Evolutionary conservation across 2,113 vertebrate genomes (phyloP).

Genomic region (Isurus oxyrinchus): DNA sequence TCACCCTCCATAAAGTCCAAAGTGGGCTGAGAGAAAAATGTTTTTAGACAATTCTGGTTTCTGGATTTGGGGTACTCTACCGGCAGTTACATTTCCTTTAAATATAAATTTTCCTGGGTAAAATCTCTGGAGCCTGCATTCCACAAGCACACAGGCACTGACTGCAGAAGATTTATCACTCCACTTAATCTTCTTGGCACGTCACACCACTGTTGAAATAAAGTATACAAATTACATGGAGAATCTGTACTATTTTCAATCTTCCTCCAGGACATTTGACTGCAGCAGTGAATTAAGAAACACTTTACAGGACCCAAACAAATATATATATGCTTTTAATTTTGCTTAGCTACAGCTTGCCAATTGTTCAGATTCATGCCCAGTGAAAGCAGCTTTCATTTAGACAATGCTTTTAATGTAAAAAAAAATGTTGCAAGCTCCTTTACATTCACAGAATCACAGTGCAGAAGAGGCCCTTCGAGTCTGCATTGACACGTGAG

Average conservation of each 20-base stretch:
- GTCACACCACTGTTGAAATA: neutral
- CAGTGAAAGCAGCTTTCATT: neutral
- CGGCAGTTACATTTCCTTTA: neutral
- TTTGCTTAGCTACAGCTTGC: neutral
- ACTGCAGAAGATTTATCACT: neutral
- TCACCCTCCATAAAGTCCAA: too few relatives aligned
- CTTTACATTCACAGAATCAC: neutral
- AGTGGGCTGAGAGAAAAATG: too few relatives aligned
- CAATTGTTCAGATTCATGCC: neutral
- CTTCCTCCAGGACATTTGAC: neutral
- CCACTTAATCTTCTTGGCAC: neutral
- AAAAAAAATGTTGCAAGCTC: neutral
- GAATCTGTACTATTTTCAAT: neutral
- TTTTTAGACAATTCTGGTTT: too few relatives aligned
- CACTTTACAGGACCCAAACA: neutral
- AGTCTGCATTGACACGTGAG: too few relatives aligned
- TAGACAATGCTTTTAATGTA: neutral
- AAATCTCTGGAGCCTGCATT: slow-evolving; percentile 1
- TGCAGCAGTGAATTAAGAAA: neutral
- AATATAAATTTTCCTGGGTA: neutral
- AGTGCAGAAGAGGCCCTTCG: too few relatives aligned
- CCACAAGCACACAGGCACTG: neutral
- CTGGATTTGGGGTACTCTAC: neutral
- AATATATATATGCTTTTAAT: neutral
- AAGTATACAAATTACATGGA: neutral